Conservation (phyloP, 2,113 vertebrate genomes). For the human (Homo sapiens) region GRCh38 chr1:72095001-72095500, state of each 20-base stretch:
- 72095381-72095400: not conserved
- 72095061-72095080: not conserved
- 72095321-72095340: not conserved
- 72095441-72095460: conserved; percentile 1
- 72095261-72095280: not conserved
- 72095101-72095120: not conserved
- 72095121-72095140: not conserved
- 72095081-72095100: not conserved
- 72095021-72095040: not conserved
- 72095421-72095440: conserved; percentile 21
- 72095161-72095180: not conserved
- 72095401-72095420: not conserved
- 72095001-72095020: not conserved
- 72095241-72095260: not conserved
- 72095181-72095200: not conserved
- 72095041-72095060: not conserved
- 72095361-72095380: not conserved
- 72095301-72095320: not conserved
- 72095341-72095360: conserved; percentile 26
- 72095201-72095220: not conserved
- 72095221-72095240: not conserved
- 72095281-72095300: not conserved
- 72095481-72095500: conserved; percentile 34
- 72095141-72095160: not conserved
- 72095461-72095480: conserved; percentile 1